phyloP scores from a whole-genome alignment of 2,113 vertebrate genomes.

The Peucedramus taeniatus region DNA sequence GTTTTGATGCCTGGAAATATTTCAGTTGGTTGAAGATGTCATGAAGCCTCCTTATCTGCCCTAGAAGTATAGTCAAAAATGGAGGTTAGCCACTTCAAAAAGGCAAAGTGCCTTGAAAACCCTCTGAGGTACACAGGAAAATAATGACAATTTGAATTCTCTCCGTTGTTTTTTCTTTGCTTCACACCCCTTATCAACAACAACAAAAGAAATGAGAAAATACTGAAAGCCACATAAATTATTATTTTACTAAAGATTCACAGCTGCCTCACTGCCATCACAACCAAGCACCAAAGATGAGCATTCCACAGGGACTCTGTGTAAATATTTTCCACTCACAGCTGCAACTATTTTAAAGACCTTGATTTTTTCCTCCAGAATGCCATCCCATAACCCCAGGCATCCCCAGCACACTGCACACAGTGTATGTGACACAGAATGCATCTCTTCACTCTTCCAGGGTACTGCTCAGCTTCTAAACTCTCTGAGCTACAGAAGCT shows the following conservation, averaged over 20 bases:
- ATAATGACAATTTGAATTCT: neutral
- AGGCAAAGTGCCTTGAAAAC: neutral
- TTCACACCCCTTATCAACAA: neutral
- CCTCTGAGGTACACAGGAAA: neutral
- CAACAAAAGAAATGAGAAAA: neutral
- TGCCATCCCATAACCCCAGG: accelerated
- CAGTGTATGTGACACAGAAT: neutral
- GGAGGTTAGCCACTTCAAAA: slow-evolving; percentile 8
- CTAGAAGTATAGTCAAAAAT: neutral
- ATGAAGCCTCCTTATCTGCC: neutral
- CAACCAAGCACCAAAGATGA: neutral
- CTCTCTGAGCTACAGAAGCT: neutral
- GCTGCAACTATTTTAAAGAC: neutral
- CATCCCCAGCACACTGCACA: neutral
- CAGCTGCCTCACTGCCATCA: neutral
- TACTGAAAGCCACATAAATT: neutral
- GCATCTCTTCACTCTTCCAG: neutral
- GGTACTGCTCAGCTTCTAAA: neutral
- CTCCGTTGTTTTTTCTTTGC: neutral
- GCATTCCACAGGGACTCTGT: neutral
- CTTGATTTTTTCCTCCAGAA: neutral
- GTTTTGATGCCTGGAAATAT: neutral
- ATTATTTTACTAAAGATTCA: neutral
- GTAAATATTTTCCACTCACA: neutral
- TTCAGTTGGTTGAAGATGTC: neutral